These are phyloP conservation scores for Psilopsiagon aymara DNA, from an alignment of 2,113 vertebrate genomes.

Conservation along the genomic window DNA sequence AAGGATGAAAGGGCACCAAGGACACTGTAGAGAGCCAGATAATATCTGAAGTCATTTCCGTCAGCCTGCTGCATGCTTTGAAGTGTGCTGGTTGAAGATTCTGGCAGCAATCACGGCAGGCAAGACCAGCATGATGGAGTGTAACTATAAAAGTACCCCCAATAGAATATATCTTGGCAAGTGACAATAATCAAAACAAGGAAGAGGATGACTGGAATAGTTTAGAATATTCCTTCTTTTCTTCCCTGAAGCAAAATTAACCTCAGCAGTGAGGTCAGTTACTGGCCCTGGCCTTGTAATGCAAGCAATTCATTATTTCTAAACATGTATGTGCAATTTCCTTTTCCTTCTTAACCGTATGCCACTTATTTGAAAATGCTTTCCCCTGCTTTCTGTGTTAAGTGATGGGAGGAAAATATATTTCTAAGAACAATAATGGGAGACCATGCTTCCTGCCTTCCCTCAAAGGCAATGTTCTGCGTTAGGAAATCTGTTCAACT, in stretches of 20 bases:
- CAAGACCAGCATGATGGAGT: background rate
- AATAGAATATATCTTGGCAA: background rate
- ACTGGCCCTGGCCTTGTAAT: background rate
- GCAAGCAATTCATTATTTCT: background rate
- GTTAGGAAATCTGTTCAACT: background rate
- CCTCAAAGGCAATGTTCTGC: background rate
- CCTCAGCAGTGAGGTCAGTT: background rate
- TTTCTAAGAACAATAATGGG: background rate
- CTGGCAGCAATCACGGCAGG: background rate
- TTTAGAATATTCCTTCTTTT: background rate
- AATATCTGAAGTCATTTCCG: background rate
- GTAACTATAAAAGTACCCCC: background rate
- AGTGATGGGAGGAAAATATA: background rate
- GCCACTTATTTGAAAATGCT: background rate
- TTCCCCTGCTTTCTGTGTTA: background rate
- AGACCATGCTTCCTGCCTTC: background rate
- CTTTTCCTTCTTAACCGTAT: background rate
- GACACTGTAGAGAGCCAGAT: background rate
- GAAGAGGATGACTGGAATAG: background rate
- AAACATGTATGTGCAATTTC: background rate
- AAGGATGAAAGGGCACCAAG: slow-evolving; percentile 2
- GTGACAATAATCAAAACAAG: background rate
- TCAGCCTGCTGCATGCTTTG: slow-evolving; percentile 21
- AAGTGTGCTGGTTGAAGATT: slow-evolving; percentile 3
- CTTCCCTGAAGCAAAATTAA: background rate